Evolutionary conservation across 2,888 invertebrate species (phyloP).

Genomic region (Steinernema hermaphroditum): DNA sequence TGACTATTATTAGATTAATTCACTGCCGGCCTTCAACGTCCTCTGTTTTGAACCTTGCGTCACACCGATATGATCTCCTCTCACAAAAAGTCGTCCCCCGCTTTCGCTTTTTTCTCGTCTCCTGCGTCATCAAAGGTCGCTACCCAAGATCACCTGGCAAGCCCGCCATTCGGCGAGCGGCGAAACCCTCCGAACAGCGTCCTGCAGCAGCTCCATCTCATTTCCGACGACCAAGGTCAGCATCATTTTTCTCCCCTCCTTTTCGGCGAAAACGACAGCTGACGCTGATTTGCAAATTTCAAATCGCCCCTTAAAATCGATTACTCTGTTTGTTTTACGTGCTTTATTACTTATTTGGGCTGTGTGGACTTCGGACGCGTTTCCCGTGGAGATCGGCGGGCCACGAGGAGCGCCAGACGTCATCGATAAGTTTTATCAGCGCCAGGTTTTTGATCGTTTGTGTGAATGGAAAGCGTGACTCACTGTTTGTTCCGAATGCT

Average conservation of each 20-base stretch:
- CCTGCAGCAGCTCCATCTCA: conserved; percentile 11
- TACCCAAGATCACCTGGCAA: neutral
- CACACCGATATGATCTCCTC: too few species aligned
- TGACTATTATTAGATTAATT: too few species aligned
- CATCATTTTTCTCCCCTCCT: neutral
- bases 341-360: conserved; percentile 17
- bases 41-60: too few species aligned
- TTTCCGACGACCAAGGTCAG: conserved; percentile 18
- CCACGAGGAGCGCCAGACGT: neutral
- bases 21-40: too few species aligned
- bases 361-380: conserved; percentile 5
- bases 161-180: too few species aligned
- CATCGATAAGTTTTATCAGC: conserved; percentile 23
- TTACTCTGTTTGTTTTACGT: neutral
- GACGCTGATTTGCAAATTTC: neutral
- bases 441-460: conserved; percentile 3
- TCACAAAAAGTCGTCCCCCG: neutral
- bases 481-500: too few species aligned
- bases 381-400: too few species aligned
- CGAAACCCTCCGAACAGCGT: neutral
- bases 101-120: neutral
- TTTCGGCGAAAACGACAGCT: conserved; percentile 8
- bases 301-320: neutral
- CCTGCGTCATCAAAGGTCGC: neutral
- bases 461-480: neutral